Evolutionary conservation across 1,140 invertebrate genomes (phyloP), one percentile per base, ranked within the genome.

Genomic region (Maniola jurtina): DNA sequence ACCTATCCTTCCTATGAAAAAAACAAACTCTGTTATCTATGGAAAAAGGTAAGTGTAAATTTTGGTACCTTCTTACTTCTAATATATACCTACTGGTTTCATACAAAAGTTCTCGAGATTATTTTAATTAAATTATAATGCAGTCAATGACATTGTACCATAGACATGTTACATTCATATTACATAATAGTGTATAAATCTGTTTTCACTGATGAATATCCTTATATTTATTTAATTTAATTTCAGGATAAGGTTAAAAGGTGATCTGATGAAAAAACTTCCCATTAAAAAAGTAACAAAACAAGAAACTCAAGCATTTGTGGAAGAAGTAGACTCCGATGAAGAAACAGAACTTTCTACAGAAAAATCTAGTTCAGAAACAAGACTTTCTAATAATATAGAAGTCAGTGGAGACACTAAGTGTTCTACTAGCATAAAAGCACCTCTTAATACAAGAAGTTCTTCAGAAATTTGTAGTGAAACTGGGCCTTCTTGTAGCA

Each of bases 261-360:
- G 88, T 52, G 81, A 86, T 55, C 4, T 34, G 54, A 56, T 57
- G 42, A 74, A 79, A 25, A 87, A 83, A 61, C 70, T 68, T 35
- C 72, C 76, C 9, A 84, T 76, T 25, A 76, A 57, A 64, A 65
- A 71, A 72, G 64, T 73, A 14, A 45, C 61, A 3, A 85, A 81
- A 65, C 58, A 76, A 55, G 52, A 55, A 34, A 13, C 33, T 11
- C 52, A 55, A 8, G 88, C 87, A 71, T 91, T 91, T 62, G 81
- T 84, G 6, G 90, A 90, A 81, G 90, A 91, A 81, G 71, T 91
- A 66, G 90, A 91, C 50, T 91, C 89, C 0, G 89, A 91, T 63
- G 89, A 91, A 64, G 89, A 77, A 36, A 15, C 55, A 15, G 68
- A 62, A 56, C 7, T 57, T 25, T 62, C 70, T 55, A 55, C 5